Evolutionary conservation across 2,888 invertebrate genomes (phyloP).

Genomic region (Timandra comae): DNA sequence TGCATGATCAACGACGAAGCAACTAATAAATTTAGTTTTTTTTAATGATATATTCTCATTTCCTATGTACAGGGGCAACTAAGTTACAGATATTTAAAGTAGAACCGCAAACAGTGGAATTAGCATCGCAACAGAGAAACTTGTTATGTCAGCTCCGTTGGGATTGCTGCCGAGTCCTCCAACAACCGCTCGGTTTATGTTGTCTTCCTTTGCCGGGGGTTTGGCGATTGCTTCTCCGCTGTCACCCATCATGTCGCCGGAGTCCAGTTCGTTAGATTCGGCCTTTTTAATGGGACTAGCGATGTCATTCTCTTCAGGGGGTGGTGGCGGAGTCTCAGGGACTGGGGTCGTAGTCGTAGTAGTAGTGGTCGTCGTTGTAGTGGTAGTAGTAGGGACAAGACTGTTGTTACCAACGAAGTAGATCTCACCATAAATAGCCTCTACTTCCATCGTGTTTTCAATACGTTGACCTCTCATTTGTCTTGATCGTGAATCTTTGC

Average conservation of each 20-base stretch:
- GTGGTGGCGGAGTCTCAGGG: slow-evolving; percentile 70
- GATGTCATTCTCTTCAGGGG: slow-evolving; percentile 63
- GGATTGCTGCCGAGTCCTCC: slow-evolving; percentile 58
- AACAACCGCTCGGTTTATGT: slow-evolving; percentile 50
- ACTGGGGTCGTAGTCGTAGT: slow-evolving; percentile 75
- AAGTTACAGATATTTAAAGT: slow-evolving; percentile 39
- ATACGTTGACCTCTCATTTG: slow-evolving; percentile 79
- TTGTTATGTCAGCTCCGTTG: slow-evolving; percentile 33
- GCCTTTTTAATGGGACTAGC: slow-evolving; percentile 47
- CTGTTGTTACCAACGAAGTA: slow-evolving; percentile 86
- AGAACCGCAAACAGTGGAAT: slow-evolving; percentile 50
- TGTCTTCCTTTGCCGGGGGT: slow-evolving; percentile 48
- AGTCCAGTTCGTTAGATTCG: slow-evolving; percentile 42
- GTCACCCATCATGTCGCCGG: slow-evolving; percentile 47
- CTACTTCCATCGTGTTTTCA: slow-evolving; percentile 83
- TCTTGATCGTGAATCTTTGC: slow-evolving; percentile 76
- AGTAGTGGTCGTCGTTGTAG: slow-evolving; percentile 79
- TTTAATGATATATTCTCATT: slow-evolving; percentile 44
- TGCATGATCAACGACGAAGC: slow-evolving; percentile 49
- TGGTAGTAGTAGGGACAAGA: slow-evolving; percentile 86
- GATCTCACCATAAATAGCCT: slow-evolving; percentile 83
- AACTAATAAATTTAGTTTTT: slow-evolving; percentile 35
- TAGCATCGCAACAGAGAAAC: slow-evolving; percentile 39
- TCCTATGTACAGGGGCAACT: slow-evolving; percentile 54
- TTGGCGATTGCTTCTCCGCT: slow-evolving; percentile 48